phyloP scores from a whole-genome alignment of 1,140 invertebrate species.

The Carposina sasakii region DNA sequence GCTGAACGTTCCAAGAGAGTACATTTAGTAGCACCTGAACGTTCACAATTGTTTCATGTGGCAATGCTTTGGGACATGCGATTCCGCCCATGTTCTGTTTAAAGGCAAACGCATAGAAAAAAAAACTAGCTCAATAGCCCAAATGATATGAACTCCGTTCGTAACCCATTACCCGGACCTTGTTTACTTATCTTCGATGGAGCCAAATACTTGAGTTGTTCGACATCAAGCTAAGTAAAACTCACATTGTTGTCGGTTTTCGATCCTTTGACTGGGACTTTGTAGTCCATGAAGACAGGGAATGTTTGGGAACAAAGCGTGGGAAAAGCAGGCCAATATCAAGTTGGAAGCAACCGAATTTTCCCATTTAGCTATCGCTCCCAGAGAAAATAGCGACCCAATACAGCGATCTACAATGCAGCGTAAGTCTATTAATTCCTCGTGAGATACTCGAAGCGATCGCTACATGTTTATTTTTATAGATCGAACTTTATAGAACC shows the following conservation, averaged over 20 bases:
- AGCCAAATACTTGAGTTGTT: background rate
- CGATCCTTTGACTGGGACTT: background rate
- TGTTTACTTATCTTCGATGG: background rate
- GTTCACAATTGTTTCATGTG: constrained; percentile 47
- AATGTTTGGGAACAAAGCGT: background rate
- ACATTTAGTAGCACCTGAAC: constrained; percentile 36
- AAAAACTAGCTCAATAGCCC: background rate
- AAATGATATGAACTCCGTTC: background rate
- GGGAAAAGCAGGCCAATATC: background rate
- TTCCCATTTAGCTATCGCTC: background rate
- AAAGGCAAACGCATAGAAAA: constrained; percentile 13
- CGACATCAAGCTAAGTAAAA: background rate
- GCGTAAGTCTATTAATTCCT: background rate
- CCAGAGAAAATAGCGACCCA: too few species aligned
- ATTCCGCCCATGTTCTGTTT: constrained; percentile 48
- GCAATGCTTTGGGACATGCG: constrained; percentile 38
- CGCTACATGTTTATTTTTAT: background rate
- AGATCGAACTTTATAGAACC: too few species aligned
- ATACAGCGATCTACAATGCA: background rate
- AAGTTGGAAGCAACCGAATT: background rate
- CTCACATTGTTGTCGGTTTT: background rate
- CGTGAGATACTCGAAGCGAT: background rate
- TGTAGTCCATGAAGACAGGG: background rate
- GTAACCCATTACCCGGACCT: background rate
- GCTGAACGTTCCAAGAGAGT: constrained; percentile 34